Percentiles rank a stretch among this genome's conserved stretches.
phyloP scores from a whole-genome alignment of 2,113 vertebrate species.

The Anser brachyrhynchus region DNA sequence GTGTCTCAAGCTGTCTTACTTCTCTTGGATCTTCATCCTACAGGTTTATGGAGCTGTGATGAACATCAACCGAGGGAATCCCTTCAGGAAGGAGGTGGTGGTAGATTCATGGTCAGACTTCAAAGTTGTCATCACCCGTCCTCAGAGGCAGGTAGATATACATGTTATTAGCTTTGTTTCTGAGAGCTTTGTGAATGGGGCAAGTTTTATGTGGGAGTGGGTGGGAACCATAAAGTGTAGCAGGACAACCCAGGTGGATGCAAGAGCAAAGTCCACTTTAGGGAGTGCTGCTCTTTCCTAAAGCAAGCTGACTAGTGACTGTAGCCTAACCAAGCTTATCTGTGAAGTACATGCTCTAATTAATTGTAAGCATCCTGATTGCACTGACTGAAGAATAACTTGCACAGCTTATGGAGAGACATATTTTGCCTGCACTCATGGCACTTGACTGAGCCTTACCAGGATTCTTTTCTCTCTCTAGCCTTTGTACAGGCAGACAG shows the following conservation, averaged over 20 bases:
- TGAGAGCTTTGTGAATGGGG: neutral
- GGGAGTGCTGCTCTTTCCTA: neutral
- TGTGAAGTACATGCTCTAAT: neutral
- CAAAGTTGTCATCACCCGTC: constrained; percentile 72
- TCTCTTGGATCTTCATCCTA: neutral
- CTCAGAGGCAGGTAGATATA: constrained; percentile 64
- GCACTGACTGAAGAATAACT: neutral
- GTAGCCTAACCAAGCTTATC: neutral
- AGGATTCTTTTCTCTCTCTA: neutral
- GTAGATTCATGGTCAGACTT: constrained; percentile 81
- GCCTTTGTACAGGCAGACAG: neutral
- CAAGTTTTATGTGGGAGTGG: too few species aligned
- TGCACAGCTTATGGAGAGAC: neutral
- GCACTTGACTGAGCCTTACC: neutral
- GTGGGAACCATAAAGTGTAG: too few species aligned
- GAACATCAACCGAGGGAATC: constrained; percentile 75
- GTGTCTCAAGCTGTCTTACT: neutral
- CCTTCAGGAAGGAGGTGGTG: constrained; percentile 73
- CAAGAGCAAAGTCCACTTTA: neutral
- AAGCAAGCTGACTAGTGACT: neutral
- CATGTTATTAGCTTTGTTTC: neutral
- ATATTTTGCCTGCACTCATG: neutral
- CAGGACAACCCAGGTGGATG: neutral
- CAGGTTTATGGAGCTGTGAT: constrained; percentile 74
- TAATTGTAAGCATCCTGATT: neutral